Percentiles rank a stretch among this genome's conserved stretches.
These are phyloP conservation scores for Metacarcinus magister DNA, from an alignment of 2,888 invertebrate species.

Conservation along the genomic window DNA sequence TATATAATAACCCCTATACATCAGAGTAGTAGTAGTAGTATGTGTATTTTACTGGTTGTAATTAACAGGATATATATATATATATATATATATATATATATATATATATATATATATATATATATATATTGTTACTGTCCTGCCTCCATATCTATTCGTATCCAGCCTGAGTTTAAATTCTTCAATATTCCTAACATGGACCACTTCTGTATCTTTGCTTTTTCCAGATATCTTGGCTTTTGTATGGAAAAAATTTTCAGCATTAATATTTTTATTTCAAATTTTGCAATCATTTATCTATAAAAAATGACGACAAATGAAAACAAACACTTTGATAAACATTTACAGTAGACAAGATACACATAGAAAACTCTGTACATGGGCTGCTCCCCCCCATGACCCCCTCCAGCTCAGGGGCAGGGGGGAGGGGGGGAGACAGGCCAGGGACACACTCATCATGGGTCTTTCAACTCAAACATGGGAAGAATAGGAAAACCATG, in stretches of 20 bases:
- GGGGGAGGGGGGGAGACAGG: background rate
- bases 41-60: background rate
- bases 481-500: background rate
- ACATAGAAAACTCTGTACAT: conserved; percentile 77
- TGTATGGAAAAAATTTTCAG: background rate
- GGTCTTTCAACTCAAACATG: background rate
- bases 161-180: too few relatives aligned
- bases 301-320: conserved; percentile 75
- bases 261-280: conserved; percentile 73
- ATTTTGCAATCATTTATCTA: conserved; percentile 75
- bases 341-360: conserved; percentile 76
- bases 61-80: background rate
- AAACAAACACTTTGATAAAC: conserved; percentile 75
- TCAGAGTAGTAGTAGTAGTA: too few relatives aligned
- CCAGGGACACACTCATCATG: background rate
- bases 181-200: too few relatives aligned
- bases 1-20: background rate
- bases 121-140: background rate
- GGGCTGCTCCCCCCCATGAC: conserved; percentile 55
- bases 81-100: too few relatives aligned
- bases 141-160: background rate
- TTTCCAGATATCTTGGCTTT: too few relatives aligned
- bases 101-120: too few relatives aligned
- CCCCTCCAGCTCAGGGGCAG: background rate
- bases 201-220: too few relatives aligned